Percentiles rank a stretch among this genome's conserved stretches.
phyloP scores from a whole-genome alignment of 2,888 invertebrate genomes.

The Diachrysia chrysitis region DNA sequence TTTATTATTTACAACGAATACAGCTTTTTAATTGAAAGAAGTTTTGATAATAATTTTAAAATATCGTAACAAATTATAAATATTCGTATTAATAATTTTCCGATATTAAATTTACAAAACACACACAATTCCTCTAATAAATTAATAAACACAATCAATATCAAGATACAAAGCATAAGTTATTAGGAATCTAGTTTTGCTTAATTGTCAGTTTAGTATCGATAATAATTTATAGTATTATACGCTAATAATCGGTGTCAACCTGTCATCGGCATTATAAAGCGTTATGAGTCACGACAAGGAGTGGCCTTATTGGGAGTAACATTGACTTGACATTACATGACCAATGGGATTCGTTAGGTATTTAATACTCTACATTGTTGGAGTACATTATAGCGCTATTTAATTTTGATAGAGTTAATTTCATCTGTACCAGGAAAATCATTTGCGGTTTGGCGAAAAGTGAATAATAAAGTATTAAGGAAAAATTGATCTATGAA shows the following conservation, averaged over 20 bases:
- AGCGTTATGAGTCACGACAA: conserved; percentile 53
- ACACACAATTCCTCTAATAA: neutral
- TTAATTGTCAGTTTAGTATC: conserved; percentile 53
- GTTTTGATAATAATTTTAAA: neutral
- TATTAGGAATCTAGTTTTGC: conserved; percentile 41
- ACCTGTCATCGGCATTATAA: conserved; percentile 53
- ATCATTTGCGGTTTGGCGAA: neutral
- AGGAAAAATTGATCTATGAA: neutral
- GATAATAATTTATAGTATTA: conserved; percentile 55
- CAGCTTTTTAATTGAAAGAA: neutral
- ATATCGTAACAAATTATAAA: neutral
- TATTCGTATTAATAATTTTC: neutral
- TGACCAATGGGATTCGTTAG: conserved; percentile 58
- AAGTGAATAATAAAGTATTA: neutral
- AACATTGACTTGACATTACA: conserved; percentile 35
- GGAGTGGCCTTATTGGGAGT: conserved; percentile 52
- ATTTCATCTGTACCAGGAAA: neutral
- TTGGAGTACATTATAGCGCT: conserved; percentile 5
- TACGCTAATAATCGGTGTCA: conserved; percentile 39
- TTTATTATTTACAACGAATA: no score
- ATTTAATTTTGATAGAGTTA: neutral
- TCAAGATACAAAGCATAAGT: conserved; percentile 8
- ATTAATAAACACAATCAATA: conserved; percentile 4
- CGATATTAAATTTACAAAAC: neutral
- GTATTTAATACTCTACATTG: conserved; percentile 55